Evolutionary conservation across 2,888 invertebrate species (phyloP), one percentile per base, ranked within the genome.

Genomic region (Melinaea menophilus): DNA sequence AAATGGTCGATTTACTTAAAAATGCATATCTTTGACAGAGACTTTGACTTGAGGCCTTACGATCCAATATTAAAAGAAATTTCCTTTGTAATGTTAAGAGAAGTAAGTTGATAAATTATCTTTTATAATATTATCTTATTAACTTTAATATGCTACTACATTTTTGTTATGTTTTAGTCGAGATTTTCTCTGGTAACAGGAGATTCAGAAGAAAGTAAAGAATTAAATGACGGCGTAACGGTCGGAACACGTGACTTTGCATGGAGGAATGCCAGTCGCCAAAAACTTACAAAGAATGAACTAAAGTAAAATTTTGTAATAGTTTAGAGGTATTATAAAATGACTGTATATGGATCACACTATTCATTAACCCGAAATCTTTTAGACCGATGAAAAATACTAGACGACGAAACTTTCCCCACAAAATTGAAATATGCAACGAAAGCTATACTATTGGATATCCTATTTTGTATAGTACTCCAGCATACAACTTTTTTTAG

Each of bases 401-500:
- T 55, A 61, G 47, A 63, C 58, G 61, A 59, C 59, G 56, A 60
- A 63, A 51, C 13, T 64, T 58, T 48, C 47, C 65, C 55, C 69
- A 69, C 58, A 65, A 75, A 75, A 69, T 82, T 65, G 67, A 73
- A 73, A 69, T 79, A 58, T 90, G 88, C 69, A 77, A 79, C 31
- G 89, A 89, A 72, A 77, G 67, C 31, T 89, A 81, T 66, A 56
- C 70, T 47, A 76, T 74, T 51, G 65, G 55, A 2, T 90, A 86
- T 70, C 90, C 90, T 12, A 69, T 74, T 5, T 54, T 85, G 47
- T 82, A 74, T 59, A 79, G 69, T 51, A 82, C 86, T 61, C 89
- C 90, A 33, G 79, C 86, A 2, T 89, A 87, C 69, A 90, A 90
- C 68, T 89, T 79, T 73, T 90, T 90, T 71, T 90, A 80, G 90